phyloP scores from a whole-genome alignment of 1,140 invertebrate genomes.

The Lordiphosa collinella region DNA sequence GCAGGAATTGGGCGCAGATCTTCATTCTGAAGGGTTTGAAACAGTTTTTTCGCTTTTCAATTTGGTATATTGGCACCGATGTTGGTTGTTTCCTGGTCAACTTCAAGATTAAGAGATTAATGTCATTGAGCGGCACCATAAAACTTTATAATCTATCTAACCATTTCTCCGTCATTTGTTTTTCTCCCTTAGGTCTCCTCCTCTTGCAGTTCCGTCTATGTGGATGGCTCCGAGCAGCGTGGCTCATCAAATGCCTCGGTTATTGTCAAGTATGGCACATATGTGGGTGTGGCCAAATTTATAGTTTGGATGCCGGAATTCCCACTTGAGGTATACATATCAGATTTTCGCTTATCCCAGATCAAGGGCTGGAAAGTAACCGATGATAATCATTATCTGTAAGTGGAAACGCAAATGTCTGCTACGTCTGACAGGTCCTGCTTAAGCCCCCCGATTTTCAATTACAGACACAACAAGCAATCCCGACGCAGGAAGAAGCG shows the following conservation, averaged over 20 bases:
- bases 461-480: slow-evolving; percentile 77
- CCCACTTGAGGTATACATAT: slow-evolving; percentile 92
- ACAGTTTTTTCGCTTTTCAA: no score
- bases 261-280: slow-evolving; percentile 95
- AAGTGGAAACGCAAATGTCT: slow-evolving; percentile 25
- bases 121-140: no score
- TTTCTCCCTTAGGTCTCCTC: slow-evolving; percentile 88
- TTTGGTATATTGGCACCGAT: no score
- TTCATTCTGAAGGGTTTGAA: no score
- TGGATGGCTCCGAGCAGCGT: slow-evolving; percentile 96
- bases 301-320: slow-evolving; percentile 98
- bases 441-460: no score
- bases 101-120: no score
- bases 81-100: no score
- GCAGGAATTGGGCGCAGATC: no score
- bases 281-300: slow-evolving; percentile 92
- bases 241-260: slow-evolving; percentile 97
- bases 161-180: no score
- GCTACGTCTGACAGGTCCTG: no score
- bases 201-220: slow-evolving; percentile 97
- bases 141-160: no score
- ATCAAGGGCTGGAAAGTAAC: slow-evolving; percentile 93
- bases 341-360: slow-evolving; percentile 93
- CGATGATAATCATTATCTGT: slow-evolving; percentile 84
- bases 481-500: slow-evolving; percentile 81